Evolutionary conservation across 2,888 invertebrate species (phyloP), one percentile per base, ranked within the genome.

Genomic region (Conops quadrifasciatus): DNA sequence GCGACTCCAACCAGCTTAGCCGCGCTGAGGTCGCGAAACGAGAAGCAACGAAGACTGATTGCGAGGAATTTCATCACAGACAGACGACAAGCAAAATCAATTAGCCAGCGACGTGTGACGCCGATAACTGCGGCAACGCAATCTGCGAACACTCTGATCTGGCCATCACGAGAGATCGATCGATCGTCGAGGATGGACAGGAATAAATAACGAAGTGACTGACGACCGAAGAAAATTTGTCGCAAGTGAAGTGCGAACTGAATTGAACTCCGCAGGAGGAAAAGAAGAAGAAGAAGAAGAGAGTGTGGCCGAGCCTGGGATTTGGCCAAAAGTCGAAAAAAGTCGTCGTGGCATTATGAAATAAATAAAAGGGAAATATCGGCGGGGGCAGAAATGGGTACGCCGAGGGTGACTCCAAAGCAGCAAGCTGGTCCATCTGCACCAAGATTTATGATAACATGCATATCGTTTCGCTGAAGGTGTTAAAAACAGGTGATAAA

Each of bases 11-110:
- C 49, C 45, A n/a, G 53, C 19, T 5, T 11, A 53, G 21, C 4
- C 21, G 58, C 24, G 62, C 36, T 49, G 28, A n/a, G 28, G 7
- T 15, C 64, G 36, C 59, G 60, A 21, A 45, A 60, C 9, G 49
- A 21, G 21, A 49, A 28, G 26, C 28, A 58, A 49, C 47, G 24
- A 62, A 68, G 68, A 56, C 70, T 72, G 70, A 68, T 71, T 72
- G 70, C 69, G 60, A 67, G 47, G 70, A 62, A 68, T 64, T 71
- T 64, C 71, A 69, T 36, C 67, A 66, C 67, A 66, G 73, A 75
- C 82, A 82, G 82, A 82, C 83, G 84, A 85, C 85, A 85, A 84
- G 85, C 83, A 85, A 85, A 85, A 85, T 85, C 85, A 85, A 85
- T 85, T 85, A 85, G 84, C 81, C 84, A 83, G 82, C 84, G 84